Conservation (phyloP, 2,888 invertebrate genomes). For the Spicauda simplicius region DNA sequence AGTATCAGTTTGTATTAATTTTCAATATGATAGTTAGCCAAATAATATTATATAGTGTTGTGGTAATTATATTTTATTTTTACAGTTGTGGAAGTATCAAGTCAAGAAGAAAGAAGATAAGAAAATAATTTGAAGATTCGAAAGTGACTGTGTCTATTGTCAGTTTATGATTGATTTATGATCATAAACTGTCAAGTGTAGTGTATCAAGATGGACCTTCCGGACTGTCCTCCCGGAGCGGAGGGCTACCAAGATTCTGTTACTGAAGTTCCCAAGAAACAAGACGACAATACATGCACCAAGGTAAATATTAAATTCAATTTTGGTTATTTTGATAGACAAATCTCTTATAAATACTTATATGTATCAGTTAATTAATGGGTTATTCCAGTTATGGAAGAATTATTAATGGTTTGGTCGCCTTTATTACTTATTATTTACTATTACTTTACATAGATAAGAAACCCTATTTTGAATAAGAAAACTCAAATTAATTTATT, state of each 20-base stretch:
- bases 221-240: conserved; percentile 78
- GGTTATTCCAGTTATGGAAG: no score
- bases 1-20: conserved; percentile 40
- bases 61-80: conserved; percentile 38
- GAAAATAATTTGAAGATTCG: conserved; percentile 38
- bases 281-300: conserved; percentile 57
- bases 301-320: conserved; percentile 72
- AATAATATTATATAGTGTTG: conserved; percentile 12
- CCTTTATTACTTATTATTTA: no score
- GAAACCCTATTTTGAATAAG: no score
- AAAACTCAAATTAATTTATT: no score
- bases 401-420: no score
- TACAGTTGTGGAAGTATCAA: conserved; percentile 44
- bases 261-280: conserved; percentile 69
- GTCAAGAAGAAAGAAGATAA: conserved; percentile 36
- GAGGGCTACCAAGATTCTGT: conserved; percentile 79
- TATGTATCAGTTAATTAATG: no score
- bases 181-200: conserved; percentile 79
- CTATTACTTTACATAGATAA: no score
- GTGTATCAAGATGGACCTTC: conserved; percentile 78
- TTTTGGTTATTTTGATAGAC: conserved; percentile 19
- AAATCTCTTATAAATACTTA: background rate
- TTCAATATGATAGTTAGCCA: conserved; percentile 24
- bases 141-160: conserved; percentile 42
- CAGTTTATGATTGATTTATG: conserved; percentile 68